Conservation (phyloP, 2,888 invertebrate species). For the Aethes cnicana region DNA sequence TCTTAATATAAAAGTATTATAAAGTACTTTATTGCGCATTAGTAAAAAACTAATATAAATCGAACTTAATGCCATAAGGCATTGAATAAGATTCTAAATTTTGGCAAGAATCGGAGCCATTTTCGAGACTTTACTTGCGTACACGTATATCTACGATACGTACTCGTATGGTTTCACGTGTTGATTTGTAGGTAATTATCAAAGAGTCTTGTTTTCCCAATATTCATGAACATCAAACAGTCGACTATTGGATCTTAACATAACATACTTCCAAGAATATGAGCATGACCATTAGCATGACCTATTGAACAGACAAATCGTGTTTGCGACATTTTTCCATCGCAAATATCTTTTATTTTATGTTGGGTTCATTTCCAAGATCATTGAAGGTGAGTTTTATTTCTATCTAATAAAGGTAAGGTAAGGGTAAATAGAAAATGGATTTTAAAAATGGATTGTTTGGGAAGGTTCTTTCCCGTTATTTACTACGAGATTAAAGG, state of each 20-base stretch:
- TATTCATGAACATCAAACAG: background rate
- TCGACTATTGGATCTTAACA: background rate
- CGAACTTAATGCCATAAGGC: too few species aligned
- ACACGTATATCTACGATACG: too few species aligned
- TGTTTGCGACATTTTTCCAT: background rate
- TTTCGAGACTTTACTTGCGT: too few species aligned
- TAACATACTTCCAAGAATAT: background rate
- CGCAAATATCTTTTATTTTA: background rate
- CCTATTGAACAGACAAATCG: background rate
- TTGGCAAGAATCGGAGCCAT: too few species aligned
- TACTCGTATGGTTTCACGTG: too few species aligned
- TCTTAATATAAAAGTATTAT: too few species aligned
- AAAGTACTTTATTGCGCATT: too few species aligned
- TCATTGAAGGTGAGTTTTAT: background rate
- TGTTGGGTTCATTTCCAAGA: background rate
- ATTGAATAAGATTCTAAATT: too few species aligned
- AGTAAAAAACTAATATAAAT: too few species aligned
- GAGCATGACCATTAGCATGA: too few species aligned
- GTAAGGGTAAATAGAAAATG: conserved; percentile 53
- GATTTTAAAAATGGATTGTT: conserved; percentile 44
- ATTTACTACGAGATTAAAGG: background rate
- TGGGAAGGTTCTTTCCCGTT: conserved; percentile 34
- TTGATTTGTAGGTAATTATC: too few species aligned
- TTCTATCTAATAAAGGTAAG: conserved; percentile 33
- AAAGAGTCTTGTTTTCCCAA: too few species aligned